phyloP scores from a whole-genome alignment of 2,888 invertebrate species.

The Euproctis similis region DNA sequence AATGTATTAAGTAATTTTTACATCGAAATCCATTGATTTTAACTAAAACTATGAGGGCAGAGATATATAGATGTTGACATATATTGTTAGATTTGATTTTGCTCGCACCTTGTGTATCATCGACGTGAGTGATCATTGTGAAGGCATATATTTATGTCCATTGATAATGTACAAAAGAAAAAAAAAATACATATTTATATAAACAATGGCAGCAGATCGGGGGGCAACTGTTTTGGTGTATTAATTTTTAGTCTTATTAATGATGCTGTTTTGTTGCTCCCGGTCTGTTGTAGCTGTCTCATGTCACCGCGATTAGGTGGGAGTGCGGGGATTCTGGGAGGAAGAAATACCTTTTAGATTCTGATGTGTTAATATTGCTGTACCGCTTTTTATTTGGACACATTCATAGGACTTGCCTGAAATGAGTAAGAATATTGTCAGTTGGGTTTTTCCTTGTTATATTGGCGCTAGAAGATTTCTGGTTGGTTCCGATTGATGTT shows the following conservation, averaged over 20 bases:
- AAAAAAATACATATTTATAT: too few relatives aligned
- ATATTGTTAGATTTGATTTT: conserved; percentile 18
- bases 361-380: too few relatives aligned
- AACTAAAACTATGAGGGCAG: conserved; percentile 11
- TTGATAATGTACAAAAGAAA: conserved; percentile 8
- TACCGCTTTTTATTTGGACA: too few relatives aligned
- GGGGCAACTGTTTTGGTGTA: conserved; percentile 27
- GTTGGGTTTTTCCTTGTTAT: too few relatives aligned
- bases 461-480: too few relatives aligned
- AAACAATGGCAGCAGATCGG: conserved; percentile 17
- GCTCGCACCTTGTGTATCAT: too few relatives aligned
- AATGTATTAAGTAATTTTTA: conserved; percentile 10
- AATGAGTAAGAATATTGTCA: too few relatives aligned
- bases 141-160: too few relatives aligned
- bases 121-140: too few relatives aligned
- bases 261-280: conserved; percentile 37
- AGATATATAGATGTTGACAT: conserved; percentile 11
- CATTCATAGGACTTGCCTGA: too few relatives aligned
- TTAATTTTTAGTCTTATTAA: conserved; percentile 22
- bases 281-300: conserved; percentile 14
- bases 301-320: conserved; percentile 12
- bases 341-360: too few relatives aligned
- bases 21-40: conserved; percentile 22
- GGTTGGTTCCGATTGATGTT: conserved; percentile 15
- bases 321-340: too few relatives aligned